Conservation (phyloP, 2,113 vertebrate species). For the Sterrhoptilus dennistouni region DNA sequence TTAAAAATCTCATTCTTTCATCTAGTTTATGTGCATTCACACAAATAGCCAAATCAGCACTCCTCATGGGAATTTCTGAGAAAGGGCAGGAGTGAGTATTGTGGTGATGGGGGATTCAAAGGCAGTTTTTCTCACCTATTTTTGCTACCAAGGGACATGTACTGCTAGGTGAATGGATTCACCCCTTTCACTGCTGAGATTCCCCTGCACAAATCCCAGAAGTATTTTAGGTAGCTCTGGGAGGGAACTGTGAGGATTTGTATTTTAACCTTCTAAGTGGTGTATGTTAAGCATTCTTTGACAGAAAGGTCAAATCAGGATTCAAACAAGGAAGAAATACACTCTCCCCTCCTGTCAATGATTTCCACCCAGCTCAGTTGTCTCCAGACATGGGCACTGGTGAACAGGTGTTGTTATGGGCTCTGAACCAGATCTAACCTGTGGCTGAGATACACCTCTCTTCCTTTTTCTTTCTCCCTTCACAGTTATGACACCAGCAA, state of each 20-base stretch:
- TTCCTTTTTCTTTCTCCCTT: background rate
- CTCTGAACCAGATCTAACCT: background rate
- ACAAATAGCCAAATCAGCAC: background rate
- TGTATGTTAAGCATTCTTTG: background rate
- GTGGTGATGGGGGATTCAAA: background rate
- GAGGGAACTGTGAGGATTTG: background rate
- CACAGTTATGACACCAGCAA: background rate
- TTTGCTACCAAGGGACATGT: background rate
- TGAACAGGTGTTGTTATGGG: background rate
- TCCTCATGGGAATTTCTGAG: background rate
- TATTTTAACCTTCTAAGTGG: background rate
- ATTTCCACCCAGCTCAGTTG: background rate
- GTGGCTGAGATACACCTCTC: background rate
- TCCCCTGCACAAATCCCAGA: background rate
- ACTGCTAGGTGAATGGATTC: background rate
- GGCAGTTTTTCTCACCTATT: background rate
- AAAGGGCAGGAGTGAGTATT: background rate
- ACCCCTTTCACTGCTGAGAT: background rate
- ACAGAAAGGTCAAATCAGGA: background rate
- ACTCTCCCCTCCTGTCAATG: accelerated
- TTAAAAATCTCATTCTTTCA: background rate
- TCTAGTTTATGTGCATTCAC: background rate
- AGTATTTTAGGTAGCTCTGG: background rate
- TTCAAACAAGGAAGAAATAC: background rate
- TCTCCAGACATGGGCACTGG: background rate